Evolutionary conservation across 2,888 invertebrate species (phyloP).

Genomic region (Lycophotia porphyrea): DNA sequence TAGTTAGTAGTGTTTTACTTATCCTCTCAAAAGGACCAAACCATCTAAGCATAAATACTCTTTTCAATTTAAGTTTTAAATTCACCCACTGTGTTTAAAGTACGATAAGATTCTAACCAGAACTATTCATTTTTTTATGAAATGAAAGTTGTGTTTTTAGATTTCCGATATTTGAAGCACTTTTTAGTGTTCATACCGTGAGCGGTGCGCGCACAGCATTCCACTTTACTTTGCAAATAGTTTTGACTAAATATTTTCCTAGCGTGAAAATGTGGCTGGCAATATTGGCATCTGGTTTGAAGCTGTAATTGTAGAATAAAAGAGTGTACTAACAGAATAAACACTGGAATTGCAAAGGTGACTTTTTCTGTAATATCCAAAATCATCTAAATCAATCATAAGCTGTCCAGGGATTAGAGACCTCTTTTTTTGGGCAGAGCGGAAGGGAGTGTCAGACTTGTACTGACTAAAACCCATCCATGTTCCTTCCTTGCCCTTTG

Average conservation of each 20-base stretch:
- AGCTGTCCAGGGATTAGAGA: too few relatives aligned
- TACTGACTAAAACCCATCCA: too few relatives aligned
- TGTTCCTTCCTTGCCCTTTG: too few relatives aligned
- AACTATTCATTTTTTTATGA: neutral
- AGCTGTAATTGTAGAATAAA: neutral
- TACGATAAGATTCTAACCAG: neutral
- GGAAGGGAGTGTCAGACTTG: too few relatives aligned
- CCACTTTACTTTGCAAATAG: slow-evolving; percentile 16
- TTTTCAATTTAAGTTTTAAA: neutral
- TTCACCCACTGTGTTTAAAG: neutral
- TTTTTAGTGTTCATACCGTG: slow-evolving; percentile 12
- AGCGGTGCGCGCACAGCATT: neutral
- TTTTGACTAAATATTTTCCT: slow-evolving; percentile 14
- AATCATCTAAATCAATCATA: too few relatives aligned
- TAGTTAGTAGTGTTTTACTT: neutral
- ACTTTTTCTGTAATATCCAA: too few relatives aligned
- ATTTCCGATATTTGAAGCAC: slow-evolving; percentile 16
- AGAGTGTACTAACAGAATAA: neutral
- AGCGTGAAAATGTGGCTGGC: slow-evolving; percentile 11
- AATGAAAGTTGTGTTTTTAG: neutral
- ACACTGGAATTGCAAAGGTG: too few relatives aligned
- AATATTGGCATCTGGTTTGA: slow-evolving; percentile 5
- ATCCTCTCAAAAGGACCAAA: neutral
- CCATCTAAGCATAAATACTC: neutral
- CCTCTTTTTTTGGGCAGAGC: too few relatives aligned